Conservation (phyloP, 2,113 vertebrate genomes). For the Actenoides lindsayi region DNA sequence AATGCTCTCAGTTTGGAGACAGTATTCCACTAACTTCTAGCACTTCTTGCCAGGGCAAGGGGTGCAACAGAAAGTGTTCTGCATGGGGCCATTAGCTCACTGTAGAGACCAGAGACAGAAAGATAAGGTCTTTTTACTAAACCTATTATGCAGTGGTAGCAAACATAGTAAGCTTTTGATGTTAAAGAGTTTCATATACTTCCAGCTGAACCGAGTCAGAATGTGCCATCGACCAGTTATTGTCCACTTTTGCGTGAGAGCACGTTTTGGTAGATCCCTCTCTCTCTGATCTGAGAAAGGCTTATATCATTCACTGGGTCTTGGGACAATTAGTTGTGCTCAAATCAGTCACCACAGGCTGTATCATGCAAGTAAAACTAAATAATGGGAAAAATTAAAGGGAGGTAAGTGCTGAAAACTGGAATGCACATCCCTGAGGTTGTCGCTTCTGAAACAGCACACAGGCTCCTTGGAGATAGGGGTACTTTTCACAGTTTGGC, state of each 20-base stretch:
- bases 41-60: not conserved
- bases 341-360: not conserved
- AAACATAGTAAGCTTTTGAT: not conserved
- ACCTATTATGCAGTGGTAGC: rapidly evolving
- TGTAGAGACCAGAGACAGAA: not conserved
- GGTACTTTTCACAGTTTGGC: not conserved
- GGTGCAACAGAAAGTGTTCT: not conserved
- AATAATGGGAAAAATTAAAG: not conserved
- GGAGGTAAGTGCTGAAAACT: not conserved
- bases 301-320: not conserved
- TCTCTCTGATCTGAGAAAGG: not conserved
- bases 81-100: not conserved
- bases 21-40: not conserved
- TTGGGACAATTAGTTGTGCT: not conserved
- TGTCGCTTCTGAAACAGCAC: not conserved
- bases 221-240: not conserved
- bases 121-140: not conserved
- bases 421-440: not conserved
- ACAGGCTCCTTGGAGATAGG: not conserved
- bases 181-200: not conserved
- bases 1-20: not conserved
- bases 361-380: not conserved
- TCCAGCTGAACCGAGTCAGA: not conserved
- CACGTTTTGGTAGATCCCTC: rapidly evolving
- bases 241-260: not conserved